A percentile compares a stretch with the other conserved stretches of the same genome.
These are phyloP conservation scores for Peromyscus californicus DNA, from an alignment of 2,113 vertebrate genomes.

Conservation along the genomic window DNA sequence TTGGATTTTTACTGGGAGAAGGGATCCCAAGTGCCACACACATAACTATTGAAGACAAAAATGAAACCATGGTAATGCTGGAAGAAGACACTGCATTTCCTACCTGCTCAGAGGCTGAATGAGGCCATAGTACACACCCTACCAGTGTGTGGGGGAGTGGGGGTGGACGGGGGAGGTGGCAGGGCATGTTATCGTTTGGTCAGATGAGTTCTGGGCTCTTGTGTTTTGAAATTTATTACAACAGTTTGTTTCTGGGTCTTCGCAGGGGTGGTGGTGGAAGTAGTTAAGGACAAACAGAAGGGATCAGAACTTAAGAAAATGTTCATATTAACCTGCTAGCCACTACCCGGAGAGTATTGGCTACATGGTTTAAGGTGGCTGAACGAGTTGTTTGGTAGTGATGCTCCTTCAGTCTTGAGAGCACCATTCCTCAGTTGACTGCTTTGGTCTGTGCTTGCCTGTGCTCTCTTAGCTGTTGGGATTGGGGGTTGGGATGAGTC, in stretches of 20 bases:
- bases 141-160: background rate
- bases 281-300: background rate
- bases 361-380: background rate
- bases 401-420: slow-evolving; percentile 42
- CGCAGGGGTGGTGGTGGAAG: background rate
- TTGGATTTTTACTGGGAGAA: slow-evolving; percentile 99
- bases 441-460: slow-evolving; percentile 31
- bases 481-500: slow-evolving; percentile 39
- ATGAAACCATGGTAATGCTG: slow-evolving; percentile 96
- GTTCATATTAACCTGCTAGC: slow-evolving; percentile 46
- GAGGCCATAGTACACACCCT: background rate
- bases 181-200: background rate
- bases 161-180: background rate
- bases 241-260: slow-evolving; percentile 16
- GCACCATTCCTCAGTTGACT: slow-evolving; percentile 49
- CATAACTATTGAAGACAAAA: slow-evolving; percentile 96
- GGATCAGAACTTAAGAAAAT: slow-evolving; percentile 43
- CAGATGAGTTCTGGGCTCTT: slow-evolving; percentile 54
- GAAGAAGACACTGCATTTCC: slow-evolving; percentile 44
- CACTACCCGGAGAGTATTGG: background rate
- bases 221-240: slow-evolving; percentile 54
- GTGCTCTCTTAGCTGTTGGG: slow-evolving; percentile 23
- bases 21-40: slow-evolving; percentile 95
- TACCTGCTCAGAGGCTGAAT: slow-evolving; percentile 50
- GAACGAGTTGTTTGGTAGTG: slow-evolving; percentile 6